Conservation (phyloP, 1,140 invertebrate species). For the Agraylea sexmaculata region DNA sequence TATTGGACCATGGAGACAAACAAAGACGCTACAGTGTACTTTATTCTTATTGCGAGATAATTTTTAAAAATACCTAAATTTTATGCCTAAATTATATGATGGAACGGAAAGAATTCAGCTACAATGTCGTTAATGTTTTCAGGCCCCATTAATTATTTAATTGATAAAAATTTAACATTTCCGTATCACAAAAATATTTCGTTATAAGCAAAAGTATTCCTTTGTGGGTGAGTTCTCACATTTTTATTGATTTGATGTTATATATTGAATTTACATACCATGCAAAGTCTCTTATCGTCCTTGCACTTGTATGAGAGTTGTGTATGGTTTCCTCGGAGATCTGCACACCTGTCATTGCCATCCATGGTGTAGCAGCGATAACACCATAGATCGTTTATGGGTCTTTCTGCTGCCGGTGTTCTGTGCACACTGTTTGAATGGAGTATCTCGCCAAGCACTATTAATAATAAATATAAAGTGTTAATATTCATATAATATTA, state of each 20-base stretch:
- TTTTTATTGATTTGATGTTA: slow-evolving; percentile 1
- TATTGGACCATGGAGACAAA: no score
- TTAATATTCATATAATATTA: background rate
- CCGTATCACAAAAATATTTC: background rate
- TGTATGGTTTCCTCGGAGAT: slow-evolving; percentile 47
- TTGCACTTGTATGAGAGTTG: slow-evolving; percentile 57
- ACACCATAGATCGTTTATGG: slow-evolving; percentile 65
- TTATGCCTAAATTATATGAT: no score
- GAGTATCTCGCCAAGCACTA: slow-evolving; percentile 19
- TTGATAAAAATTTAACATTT: background rate
- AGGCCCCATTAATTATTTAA: no score
- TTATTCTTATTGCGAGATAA: no score
- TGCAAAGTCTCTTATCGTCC: slow-evolving; percentile 62
- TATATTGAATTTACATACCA: slow-evolving; percentile 44
- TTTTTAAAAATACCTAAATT: no score
- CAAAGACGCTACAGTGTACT: no score
- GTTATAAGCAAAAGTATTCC: no score
- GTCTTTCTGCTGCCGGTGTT: slow-evolving; percentile 60
- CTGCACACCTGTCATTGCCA: slow-evolving; percentile 54
- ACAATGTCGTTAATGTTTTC: no score
- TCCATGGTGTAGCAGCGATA: slow-evolving; percentile 67
- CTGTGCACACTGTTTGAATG: slow-evolving; percentile 52
- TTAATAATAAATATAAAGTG: slow-evolving; percentile 1
- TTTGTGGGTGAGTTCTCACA: no score
- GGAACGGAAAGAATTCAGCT: no score